A percentile compares a stretch with the other conserved stretches of the same genome.
phyloP scores from a whole-genome alignment of 2,888 invertebrate species.

The Drosophila anomalata region DNA sequence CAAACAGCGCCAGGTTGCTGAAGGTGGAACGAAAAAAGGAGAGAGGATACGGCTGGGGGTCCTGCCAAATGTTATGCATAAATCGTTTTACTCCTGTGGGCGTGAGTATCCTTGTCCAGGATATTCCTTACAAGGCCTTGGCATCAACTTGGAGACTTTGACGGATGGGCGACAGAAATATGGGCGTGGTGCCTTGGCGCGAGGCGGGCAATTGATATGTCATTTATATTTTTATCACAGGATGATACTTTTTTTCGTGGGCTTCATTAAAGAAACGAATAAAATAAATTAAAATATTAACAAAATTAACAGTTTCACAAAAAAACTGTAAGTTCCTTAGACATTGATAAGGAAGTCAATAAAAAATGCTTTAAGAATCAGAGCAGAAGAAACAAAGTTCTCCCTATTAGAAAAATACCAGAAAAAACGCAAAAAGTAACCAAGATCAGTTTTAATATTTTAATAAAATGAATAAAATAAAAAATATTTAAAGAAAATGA shows the following conservation, averaged over 20 bases:
- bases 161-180: constrained; percentile 30
- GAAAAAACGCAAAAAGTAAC: no score
- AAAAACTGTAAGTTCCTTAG: no score
- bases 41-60: background rate
- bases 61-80: constrained; percentile 54
- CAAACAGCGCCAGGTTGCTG: constrained; percentile 56
- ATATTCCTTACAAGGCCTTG: constrained; percentile 18
- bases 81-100: constrained; percentile 45
- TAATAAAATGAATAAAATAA: no score
- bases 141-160: constrained; percentile 23
- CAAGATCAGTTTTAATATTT: no score
- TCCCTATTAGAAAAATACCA: no score
- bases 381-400: no score
- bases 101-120: constrained; percentile 12
- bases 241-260: background rate
- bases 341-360: no score
- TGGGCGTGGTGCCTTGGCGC: background rate
- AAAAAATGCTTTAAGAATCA: no score
- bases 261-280: background rate
- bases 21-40: constrained; percentile 10
- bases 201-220: constrained; percentile 12
- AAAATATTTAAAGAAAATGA: no score
- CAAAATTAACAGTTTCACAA: no score
- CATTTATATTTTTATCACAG: constrained; percentile 5
- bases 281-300: background rate